Conservation (phyloP, 2,888 invertebrate species). For the Andrena marginata region DNA sequence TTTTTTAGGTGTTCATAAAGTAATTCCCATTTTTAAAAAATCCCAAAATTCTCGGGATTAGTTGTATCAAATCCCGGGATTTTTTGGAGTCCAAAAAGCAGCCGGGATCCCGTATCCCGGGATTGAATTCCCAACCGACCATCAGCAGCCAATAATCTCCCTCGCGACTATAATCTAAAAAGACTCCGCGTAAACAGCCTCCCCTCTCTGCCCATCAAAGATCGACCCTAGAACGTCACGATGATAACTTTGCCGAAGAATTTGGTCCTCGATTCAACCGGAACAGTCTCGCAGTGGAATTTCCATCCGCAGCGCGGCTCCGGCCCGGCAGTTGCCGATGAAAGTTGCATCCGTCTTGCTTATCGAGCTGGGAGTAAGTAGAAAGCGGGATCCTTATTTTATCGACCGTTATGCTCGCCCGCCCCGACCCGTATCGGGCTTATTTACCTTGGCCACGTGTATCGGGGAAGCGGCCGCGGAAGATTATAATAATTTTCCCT, state of each 20-base stretch:
- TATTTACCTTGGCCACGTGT: not conserved
- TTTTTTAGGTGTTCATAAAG: no score
- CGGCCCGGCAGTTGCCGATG: not conserved
- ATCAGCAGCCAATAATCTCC: no score
- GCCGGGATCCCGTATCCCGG: no score
- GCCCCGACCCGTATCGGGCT: not conserved
- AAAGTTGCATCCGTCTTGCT: slow-evolving; percentile 9
- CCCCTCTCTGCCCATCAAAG: not conserved
- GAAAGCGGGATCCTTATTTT: slow-evolving; percentile 14
- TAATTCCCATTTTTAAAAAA: no score
- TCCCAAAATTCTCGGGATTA: no score
- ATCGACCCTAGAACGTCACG: not conserved
- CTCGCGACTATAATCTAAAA: no score
- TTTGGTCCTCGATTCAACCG: not conserved
- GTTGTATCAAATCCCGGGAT: no score
- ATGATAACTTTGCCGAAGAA: not conserved
- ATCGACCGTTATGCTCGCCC: slow-evolving; percentile 4
- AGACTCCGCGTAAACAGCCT: no score
- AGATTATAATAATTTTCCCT: slow-evolving; percentile 55
- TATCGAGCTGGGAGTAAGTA: slow-evolving; percentile 3
- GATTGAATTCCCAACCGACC: no score
- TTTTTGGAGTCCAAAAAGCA: no score
- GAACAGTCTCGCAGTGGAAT: not conserved
- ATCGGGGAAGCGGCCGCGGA: not conserved
- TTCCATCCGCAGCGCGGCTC: not conserved